Base-by-base conservation (phyloP, 2,113 vertebrate genomes). In the Vanacampus margaritifer region DNA sequence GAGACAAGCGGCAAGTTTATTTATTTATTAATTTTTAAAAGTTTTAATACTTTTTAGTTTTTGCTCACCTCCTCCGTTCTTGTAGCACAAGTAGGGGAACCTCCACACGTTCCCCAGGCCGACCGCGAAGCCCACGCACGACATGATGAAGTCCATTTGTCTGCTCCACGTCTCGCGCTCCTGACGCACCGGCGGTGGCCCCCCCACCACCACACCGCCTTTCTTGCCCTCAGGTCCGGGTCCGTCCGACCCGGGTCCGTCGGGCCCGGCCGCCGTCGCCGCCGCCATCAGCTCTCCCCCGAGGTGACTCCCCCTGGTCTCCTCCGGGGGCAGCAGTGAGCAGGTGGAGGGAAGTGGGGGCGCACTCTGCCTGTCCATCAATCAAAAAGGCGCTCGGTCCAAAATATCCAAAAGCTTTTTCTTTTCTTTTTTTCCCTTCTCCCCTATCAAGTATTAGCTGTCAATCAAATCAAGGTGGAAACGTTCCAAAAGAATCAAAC, bases 131-230 rank as follows among this genome's bases (percentile, higher is more conserved):
- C 94, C 94, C 68, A 95, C 94, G 61, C 94, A 95, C 62, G 94
- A 95, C 94, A 95, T 95, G 90, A 95, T 95, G 87, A 95, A 95
- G 91, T 97, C 95, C 95, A 97, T 96, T 89, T 97, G 95, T 71
- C 95, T 90, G 10, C 93, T 95, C 95, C 95, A 97, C 0, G 95
- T 97, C 84, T 97, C 94, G 17, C 95, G 85, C 77, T 91, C 91
- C 6, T 74, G 90, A 68, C 88, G 84, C 0, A 58, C 82, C 0
- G 79, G 80, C 28, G 57, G 32, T 4, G 21, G n/a, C 23, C 23
- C 23, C 82, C 50, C 74, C 0, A 41, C 28, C 16, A 46, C 73
- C 50, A 68, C 69, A 0, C 37, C 69, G 2, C 12, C 68, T 26
- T 78, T 82, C 72, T 64, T 85, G 46, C 71, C 81, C 16, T 64